Evolutionary conservation across 64 coral and sea anemone genomes (phyloP), one percentile per base, ranked within the genome.

Genomic region (Montipora foliosa): DNA sequence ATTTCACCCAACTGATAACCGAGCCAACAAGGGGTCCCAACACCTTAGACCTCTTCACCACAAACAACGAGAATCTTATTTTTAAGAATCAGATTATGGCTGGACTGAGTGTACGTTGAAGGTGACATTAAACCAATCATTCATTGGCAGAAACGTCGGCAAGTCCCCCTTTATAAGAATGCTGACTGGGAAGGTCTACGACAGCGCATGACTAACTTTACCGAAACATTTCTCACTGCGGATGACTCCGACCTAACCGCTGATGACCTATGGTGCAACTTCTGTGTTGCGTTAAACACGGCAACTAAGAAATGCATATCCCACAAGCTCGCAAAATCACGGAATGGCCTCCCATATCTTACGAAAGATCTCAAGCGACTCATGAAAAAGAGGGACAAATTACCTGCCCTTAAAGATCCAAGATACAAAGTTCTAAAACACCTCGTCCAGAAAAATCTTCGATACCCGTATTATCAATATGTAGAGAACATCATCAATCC

Each of bases 191-290:
- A 87, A 87, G 83, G 83, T 71, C 83, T 87, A 47, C 58, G 29
- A 87, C 58, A 87, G 24, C 64, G 69, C 83, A 87, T 87, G 83
- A 37, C 83, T 68, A 87, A 87, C 83, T 87, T 87, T 87, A 87
- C 64, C 9, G 58, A 88, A 71, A 49, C 85, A n/a, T 88, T 75
- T 14, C 83, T 87, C 24, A 22, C 59, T 44, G 69, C 83, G 19
- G 57, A 59, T 13, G 57, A 59, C 57, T 8, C 6, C 12, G 57
- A 59, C 57, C 57, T 59, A 59, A 59, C 6, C 6, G 57, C 57
- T 13, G 6, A 59, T 59, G 57, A 59, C 12, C 57, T 59, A 59
- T 8, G 57, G 83, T 15, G n/a, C 1, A 9, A 7, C 79, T 81
- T 81, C 79, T 8, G 79, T 44, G 79, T 81, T 21, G 47, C 53